These are phyloP conservation scores for Ectropis crepuscularia DNA, from an alignment of 2,888 invertebrate genomes.

Conservation along the genomic window DNA sequence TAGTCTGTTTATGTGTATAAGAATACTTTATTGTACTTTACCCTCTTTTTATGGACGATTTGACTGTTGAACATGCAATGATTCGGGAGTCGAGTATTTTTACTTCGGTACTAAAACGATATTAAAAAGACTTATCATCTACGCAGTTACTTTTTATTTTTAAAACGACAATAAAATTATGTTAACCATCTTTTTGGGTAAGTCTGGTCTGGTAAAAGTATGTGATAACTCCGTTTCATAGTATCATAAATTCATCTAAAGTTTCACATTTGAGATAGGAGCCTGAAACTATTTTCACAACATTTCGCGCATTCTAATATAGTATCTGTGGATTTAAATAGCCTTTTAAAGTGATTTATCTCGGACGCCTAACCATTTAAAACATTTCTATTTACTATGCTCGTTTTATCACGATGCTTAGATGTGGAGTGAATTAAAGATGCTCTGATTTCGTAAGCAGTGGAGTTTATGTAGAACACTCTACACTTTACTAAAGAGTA, in stretches of 20 bases:
- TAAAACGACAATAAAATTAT: constrained; percentile 1
- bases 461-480: no score
- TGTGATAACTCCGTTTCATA: constrained; percentile 2
- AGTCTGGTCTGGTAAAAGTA: constrained; percentile 6
- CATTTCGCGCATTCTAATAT: background rate
- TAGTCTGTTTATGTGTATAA: no score
- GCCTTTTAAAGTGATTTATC: background rate
- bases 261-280: constrained; percentile 4
- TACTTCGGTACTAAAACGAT: background rate
- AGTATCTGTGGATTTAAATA: background rate
- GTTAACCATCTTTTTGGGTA: background rate
- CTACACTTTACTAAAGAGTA: no score
- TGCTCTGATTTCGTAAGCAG: no score
- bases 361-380: no score
- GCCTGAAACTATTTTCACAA: background rate
- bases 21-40: no score
- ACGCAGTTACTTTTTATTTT: background rate
- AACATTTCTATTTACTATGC: no score
- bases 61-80: background rate
- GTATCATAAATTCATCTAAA: constrained; percentile 6
- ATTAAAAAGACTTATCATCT: background rate
- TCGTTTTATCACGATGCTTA: no score
- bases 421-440: no score
- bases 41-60: no score
- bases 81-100: no score